Percentiles rank a stretch among this genome's conserved stretches.
These are phyloP conservation scores for Sphyrna mokarran DNA, from an alignment of 2,113 vertebrate genomes.

Conservation along the genomic window DNA sequence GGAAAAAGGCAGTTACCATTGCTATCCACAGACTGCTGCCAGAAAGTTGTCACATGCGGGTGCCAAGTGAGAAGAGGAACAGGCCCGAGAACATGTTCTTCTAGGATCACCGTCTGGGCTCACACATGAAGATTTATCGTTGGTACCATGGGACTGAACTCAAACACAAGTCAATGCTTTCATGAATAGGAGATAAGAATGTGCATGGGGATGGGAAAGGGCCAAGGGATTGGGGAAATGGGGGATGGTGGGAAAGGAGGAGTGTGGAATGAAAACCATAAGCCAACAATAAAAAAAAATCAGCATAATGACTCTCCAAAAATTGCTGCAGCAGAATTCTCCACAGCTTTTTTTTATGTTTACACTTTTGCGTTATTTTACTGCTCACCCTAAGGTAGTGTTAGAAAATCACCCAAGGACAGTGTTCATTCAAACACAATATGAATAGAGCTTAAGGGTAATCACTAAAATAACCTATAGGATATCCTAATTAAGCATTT, in stretches of 20 bases:
- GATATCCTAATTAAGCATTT: slow-evolving; percentile 25
- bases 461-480: slow-evolving; percentile 27
- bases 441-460: neutral
- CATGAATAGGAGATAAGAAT: neutral
- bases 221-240: neutral
- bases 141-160: neutral
- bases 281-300: neutral
- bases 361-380: neutral
- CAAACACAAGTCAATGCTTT: neutral
- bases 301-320: neutral
- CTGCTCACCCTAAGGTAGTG: neutral
- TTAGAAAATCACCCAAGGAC: slow-evolving; percentile 12
- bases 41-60: neutral
- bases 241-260: neutral
- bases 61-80: neutral
- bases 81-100: neutral
- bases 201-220: neutral
- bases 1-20: neutral
- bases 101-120: neutral
- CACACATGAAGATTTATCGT: neutral
- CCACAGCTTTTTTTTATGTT: neutral
- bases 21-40: neutral
- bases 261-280: neutral
- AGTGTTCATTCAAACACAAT: slow-evolving; percentile 18
- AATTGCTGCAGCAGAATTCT: neutral